A percentile compares a stretch with the other conserved stretches of the same genome.
Conservation (phyloP, 2,888 invertebrate genomes). For the Brachyptera putata region DNA sequence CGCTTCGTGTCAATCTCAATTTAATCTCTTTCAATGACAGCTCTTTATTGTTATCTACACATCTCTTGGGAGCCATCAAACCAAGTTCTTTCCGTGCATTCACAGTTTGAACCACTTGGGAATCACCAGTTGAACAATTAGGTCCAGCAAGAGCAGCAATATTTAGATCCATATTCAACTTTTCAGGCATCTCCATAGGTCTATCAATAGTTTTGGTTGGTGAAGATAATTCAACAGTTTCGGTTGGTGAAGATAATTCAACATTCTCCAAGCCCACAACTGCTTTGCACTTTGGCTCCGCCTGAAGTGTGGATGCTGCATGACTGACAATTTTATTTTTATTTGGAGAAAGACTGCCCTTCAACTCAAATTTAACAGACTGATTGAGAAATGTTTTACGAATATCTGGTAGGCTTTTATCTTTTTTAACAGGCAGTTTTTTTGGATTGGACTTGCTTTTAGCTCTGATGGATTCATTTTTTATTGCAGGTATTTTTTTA, state of each 20-base stretch:
- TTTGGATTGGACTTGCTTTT: background rate
- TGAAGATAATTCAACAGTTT: too few species aligned
- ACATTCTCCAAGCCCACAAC: background rate
- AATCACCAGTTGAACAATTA: background rate
- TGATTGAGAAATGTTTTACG: conserved; percentile 42
- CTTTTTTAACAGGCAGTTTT: background rate
- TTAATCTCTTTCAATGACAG: conserved; percentile 66
- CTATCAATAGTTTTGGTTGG: too few species aligned
- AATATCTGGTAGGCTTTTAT: conserved; percentile 41
- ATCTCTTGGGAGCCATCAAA: conserved; percentile 22
- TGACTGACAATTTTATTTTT: background rate
- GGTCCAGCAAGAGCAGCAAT: background rate
- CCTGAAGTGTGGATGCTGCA: background rate
- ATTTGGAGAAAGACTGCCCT: conserved; percentile 25
- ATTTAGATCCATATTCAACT: background rate
- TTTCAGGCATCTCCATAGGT: background rate
- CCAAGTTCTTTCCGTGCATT: conserved; percentile 23
- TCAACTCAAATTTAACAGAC: conserved; percentile 26
- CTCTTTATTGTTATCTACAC: conserved; percentile 44
- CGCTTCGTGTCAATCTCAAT: conserved; percentile 61
- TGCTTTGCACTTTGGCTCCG: background rate
- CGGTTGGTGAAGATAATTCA: background rate
- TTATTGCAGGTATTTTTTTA: too few species aligned
- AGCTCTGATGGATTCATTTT: background rate
- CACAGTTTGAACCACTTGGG: background rate